Percentiles rank a stretch among this genome's conserved stretches.
phyloP scores from a whole-genome alignment of 1,140 invertebrate genomes.

The Cyphomyrmex costatus region DNA sequence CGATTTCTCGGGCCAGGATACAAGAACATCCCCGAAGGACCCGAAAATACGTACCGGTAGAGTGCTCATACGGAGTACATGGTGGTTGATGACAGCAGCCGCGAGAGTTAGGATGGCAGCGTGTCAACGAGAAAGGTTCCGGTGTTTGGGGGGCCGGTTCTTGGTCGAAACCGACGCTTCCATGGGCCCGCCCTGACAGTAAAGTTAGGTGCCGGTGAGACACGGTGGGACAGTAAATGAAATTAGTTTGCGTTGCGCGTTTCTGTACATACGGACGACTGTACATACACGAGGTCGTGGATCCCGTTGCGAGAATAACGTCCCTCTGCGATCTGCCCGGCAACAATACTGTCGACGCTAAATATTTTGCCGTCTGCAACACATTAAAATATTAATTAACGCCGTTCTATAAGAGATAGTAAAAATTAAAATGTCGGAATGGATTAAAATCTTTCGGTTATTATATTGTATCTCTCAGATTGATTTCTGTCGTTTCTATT shows the following conservation, averaged over 20 bases:
- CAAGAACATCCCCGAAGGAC: conserved; percentile 32
- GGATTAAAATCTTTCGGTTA: background rate
- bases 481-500: background rate
- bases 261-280: conserved; percentile 50
- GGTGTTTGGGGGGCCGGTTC: conserved; percentile 7
- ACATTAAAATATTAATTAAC: conserved; percentile 50
- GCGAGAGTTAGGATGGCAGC: conserved; percentile 19
- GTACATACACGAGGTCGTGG: conserved; percentile 44
- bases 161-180: conserved; percentile 46
- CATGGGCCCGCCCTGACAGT: conserved; percentile 37
- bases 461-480: too few relatives aligned
- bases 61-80: conserved; percentile 26
- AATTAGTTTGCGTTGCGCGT: conserved; percentile 68
- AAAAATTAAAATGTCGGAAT: background rate
- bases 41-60: conserved; percentile 40
- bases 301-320: conserved; percentile 53
- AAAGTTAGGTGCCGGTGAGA: conserved; percentile 63
- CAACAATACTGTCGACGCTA: background rate
- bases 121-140: conserved; percentile 40
- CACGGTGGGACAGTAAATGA: conserved; percentile 65
- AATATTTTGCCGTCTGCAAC: conserved; percentile 41
- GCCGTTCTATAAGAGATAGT: background rate
- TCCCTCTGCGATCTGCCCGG: conserved; percentile 45
- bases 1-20: conserved; percentile 24
- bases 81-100: conserved; percentile 37